Evolutionary conservation across 2,888 invertebrate species (phyloP).

Genomic region (Nematopogon swammerdamellus): DNA sequence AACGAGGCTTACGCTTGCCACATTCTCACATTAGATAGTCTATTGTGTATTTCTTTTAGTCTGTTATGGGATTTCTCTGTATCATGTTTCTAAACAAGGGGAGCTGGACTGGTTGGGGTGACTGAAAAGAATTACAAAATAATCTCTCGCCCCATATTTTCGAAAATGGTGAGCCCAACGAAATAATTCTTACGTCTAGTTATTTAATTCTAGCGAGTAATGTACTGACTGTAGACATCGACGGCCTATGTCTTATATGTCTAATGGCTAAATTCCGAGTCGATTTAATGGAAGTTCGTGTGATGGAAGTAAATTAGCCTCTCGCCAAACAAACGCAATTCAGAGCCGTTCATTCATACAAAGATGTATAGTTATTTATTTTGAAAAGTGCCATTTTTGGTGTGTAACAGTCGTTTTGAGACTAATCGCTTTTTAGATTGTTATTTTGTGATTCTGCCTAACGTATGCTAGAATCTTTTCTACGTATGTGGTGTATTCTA

Average conservation of each 20-base stretch:
- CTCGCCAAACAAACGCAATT: too few relatives aligned
- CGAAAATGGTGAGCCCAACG: neutral
- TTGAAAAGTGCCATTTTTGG: neutral
- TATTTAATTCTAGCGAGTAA: neutral
- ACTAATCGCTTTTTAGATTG: neutral
- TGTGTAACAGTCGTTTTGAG: neutral
- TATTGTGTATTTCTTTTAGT: too few relatives aligned
- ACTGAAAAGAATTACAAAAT: too few relatives aligned
- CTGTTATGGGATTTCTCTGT: too few relatives aligned
- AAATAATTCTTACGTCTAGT: neutral
- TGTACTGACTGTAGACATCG: neutral
- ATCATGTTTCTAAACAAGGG: too few relatives aligned
- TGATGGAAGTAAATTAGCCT: too few relatives aligned
- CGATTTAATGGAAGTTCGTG: too few relatives aligned
- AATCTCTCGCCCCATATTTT: too few relatives aligned
- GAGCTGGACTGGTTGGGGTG: too few relatives aligned
- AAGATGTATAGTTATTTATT: neutral
- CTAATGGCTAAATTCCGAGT: neutral
- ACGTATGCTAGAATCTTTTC: neutral
- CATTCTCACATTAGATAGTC: too few relatives aligned
- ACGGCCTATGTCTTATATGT: neutral
- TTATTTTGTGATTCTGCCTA: neutral
- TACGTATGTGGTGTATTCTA: neutral
- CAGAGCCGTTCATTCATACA: neutral
- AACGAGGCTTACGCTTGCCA: too few relatives aligned